Evolutionary conservation across 2,797 vertebrate genomes (phyloP).

Genomic region (Octomys mimax): DNA sequence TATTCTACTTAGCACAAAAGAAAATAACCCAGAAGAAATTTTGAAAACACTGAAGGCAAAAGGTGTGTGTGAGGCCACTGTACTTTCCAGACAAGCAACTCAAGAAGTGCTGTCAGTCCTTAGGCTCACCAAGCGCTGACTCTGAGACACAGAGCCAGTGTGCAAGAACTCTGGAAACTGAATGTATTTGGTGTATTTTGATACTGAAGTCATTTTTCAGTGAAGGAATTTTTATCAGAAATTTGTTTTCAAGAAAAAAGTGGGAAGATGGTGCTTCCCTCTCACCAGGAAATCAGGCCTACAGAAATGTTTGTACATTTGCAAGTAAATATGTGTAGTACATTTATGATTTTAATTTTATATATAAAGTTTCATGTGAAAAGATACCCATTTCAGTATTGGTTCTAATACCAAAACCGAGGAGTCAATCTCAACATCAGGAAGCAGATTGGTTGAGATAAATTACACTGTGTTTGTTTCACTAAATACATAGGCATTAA

Average conservation of each 20-base stretch:
- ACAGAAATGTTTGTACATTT: neutral
- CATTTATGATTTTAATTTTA: slow-evolving; percentile 20
- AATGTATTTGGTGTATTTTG: neutral
- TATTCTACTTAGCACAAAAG: slow-evolving; percentile 95
- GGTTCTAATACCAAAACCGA: neutral
- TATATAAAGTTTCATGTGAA: neutral
- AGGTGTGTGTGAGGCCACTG: slow-evolving; percentile 90
- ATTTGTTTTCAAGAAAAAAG: slow-evolving; percentile 8
- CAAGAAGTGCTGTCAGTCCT: slow-evolving; percentile 93
- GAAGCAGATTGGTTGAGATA: neutral
- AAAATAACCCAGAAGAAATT: slow-evolving; percentile 97
- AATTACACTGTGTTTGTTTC: neutral
- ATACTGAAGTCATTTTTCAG: slow-evolving; percentile 17
- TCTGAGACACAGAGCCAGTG: neutral
- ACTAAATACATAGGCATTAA: neutral
- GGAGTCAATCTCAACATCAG: neutral
- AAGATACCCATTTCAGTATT: slow-evolving; percentile 21
- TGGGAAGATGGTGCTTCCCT: neutral
- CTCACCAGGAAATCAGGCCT: neutral
- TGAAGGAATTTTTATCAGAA: slow-evolving; percentile 40
- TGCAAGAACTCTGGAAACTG: neutral
- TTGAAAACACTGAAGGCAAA: slow-evolving; percentile 87
- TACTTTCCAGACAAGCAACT: slow-evolving; percentile 92
- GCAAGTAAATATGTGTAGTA: neutral
- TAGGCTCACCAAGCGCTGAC: slow-evolving; percentile 89